Base-by-base conservation (phyloP, 1,140 invertebrate genomes). In the Zaprionus africanus region DNA sequence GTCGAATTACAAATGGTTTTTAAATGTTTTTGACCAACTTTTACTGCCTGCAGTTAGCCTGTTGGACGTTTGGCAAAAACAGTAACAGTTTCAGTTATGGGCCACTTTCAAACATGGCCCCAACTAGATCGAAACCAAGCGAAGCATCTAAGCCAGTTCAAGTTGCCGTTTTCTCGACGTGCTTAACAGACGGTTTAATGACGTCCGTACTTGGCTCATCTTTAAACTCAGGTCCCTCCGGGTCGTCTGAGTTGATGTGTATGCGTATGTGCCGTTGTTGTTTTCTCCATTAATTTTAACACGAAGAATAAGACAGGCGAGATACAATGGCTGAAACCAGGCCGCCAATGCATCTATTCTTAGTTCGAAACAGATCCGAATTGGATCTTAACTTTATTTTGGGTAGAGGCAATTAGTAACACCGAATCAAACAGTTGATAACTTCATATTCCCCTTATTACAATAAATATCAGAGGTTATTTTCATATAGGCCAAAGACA, bases 121-220 rank as follows among this genome's bases (percentile, higher is more conserved):
- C 36, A 79, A 82, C 79, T 82, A 81, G 73, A 82, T 64, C 78
- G 68, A 51, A 64, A 78, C 51, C 36, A 58, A 70, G 46, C 72
- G 51, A 58, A 77, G 54, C 70, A 81, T 88, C 71, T 88, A 72
- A 59, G 74, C 59, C 65, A 74, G 70, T 79, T 79, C 41, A 28
- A 81, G 58, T 76, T 61, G 78, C 79, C 71, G 67, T 78, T 76
- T 82, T 76, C 46, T 46, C 56, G 60, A 58, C 67, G 28, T 67
- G 49, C 36, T 69, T 74, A 88, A 69, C 80, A 88, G 84, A 87
- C 81, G 74, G 81, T 84, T 81, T 84, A 88, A 88, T 90, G 75
- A 88, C 85, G 81, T 88, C 85, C 84, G 85, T 68, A 79, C 38
- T 46, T 31, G 41, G 41, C 56, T 69, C 28, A 60, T 74, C 57